Percentiles rank a stretch among this genome's conserved stretches.
Evolutionary conservation across 2,888 invertebrate species (phyloP).

Genomic region (Chymomyza caudatula): DNA sequence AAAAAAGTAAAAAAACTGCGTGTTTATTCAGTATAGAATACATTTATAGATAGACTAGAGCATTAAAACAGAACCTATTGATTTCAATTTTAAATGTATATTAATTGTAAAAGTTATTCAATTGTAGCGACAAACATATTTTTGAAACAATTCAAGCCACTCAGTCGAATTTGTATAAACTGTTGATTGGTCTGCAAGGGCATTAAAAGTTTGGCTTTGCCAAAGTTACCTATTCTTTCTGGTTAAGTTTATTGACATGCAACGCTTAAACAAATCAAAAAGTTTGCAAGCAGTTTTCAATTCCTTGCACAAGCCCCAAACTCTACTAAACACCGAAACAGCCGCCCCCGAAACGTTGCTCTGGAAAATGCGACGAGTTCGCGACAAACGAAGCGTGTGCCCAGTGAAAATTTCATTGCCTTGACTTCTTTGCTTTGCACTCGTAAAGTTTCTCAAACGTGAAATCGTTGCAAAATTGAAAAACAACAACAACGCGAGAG

Average conservation of each 20-base stretch:
- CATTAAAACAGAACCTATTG: too few species aligned
- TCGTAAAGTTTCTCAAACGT: conserved; percentile 77
- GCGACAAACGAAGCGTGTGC: conserved; percentile 13
- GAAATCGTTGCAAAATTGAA: conserved; percentile 77
- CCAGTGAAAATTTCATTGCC: conserved; percentile 60
- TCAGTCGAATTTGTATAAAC: neutral
- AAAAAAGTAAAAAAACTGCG: too few species aligned
- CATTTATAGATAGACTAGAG: too few species aligned
- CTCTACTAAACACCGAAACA: too few species aligned
- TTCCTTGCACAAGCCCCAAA: too few species aligned
- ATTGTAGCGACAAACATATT: too few species aligned
- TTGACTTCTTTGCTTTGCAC: conserved; percentile 76
- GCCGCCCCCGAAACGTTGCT: too few species aligned
- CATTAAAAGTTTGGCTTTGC: neutral
- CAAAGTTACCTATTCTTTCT: neutral
- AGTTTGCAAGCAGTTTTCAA: conserved; percentile 38
- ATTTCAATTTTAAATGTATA: too few species aligned
- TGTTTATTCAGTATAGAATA: too few species aligned
- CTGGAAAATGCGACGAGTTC: neutral
- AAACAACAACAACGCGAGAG: conserved; percentile 36
- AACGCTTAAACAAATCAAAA: conserved; percentile 67
- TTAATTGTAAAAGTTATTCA: too few species aligned
- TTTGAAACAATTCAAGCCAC: too few species aligned
- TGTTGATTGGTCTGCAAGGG: neutral
- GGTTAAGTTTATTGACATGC: neutral